phyloP scores from a whole-genome alignment of 2,113 vertebrate genomes.

The Scomber colias region DNA sequence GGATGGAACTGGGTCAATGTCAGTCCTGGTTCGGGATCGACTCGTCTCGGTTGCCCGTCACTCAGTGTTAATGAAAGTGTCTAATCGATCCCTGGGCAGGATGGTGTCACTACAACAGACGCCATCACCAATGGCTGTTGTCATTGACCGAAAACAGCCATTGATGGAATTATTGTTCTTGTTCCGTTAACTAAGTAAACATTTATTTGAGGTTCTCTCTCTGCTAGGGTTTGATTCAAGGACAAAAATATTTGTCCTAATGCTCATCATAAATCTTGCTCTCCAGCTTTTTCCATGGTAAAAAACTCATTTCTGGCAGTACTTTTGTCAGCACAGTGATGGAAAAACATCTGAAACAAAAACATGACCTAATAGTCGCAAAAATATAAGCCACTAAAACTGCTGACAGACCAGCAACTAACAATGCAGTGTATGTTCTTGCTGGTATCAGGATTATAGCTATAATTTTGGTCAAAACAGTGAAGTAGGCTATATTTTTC shows the following conservation, averaged over 20 bases:
- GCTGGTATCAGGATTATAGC: background rate
- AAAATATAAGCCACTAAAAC: slow-evolving; percentile 4
- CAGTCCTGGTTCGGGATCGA: slow-evolving; percentile 75
- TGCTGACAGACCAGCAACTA: slow-evolving; percentile 12
- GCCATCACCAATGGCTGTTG: slow-evolving; percentile 36
- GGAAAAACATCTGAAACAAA: slow-evolving; percentile 13
- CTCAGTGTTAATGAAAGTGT: slow-evolving; percentile 76
- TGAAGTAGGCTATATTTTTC: background rate
- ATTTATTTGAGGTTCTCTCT: slow-evolving; percentile 45
- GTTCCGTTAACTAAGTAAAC: slow-evolving; percentile 55
- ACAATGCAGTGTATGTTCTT: background rate
- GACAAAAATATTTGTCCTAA: slow-evolving; percentile 4
- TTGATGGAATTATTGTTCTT: slow-evolving; percentile 33
- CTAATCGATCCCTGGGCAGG: slow-evolving; percentile 54
- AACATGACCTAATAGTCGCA: slow-evolving; percentile 24
- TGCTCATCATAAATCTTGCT: slow-evolving; percentile 14
- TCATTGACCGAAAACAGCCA: slow-evolving; percentile 29
- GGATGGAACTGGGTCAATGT: slow-evolving; percentile 76
- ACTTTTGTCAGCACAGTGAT: slow-evolving; percentile 14
- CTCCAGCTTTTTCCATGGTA: background rate
- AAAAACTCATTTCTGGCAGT: slow-evolving; percentile 4
- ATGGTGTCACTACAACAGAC: slow-evolving; percentile 40
- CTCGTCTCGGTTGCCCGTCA: slow-evolving; percentile 45
- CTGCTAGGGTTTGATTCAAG: background rate
- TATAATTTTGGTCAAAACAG: slow-evolving; percentile 7